A percentile compares a stretch with the other conserved stretches of the same genome.
Evolutionary conservation across 2,888 invertebrate species (phyloP).

Genomic region (Drosophila yooni): DNA sequence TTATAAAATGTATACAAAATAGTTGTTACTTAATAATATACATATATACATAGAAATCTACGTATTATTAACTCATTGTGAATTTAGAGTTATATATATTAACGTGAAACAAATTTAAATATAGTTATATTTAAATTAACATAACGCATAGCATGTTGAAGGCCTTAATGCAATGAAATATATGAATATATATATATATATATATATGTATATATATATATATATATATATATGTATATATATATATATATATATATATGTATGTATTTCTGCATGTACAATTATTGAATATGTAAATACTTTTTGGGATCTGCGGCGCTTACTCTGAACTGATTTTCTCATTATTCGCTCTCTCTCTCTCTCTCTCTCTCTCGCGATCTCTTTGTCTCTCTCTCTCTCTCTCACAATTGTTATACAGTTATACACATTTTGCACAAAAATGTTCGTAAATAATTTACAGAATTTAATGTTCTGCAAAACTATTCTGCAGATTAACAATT

Average conservation of each 20-base stretch:
- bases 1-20: conserved; percentile 59
- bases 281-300: conserved; percentile 26
- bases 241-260: not conserved
- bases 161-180: not conserved
- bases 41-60: conserved; percentile 52
- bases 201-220: not conserved
- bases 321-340: conserved; percentile 4
- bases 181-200: not conserved
- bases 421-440: conserved; percentile 37
- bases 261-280: conserved; percentile 2
- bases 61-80: conserved; percentile 25
- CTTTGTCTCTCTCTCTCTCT: not conserved
- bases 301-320: conserved; percentile 37
- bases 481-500: conserved; percentile 3
- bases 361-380: not conserved
- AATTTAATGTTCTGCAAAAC: conserved; percentile 4
- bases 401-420: conserved; percentile 28
- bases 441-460: conserved; percentile 17
- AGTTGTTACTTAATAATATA: conserved; percentile 55
- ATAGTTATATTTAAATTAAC: conserved; percentile 12
- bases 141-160: conserved; percentile 23
- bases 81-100: conserved; percentile 4
- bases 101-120: conserved; percentile 7
- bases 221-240: not conserved
- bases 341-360: not conserved